Evolutionary conservation across 2,888 invertebrate genomes (phyloP), one percentile per base, ranked within the genome.

Genomic region (Camponotus fellah): DNA sequence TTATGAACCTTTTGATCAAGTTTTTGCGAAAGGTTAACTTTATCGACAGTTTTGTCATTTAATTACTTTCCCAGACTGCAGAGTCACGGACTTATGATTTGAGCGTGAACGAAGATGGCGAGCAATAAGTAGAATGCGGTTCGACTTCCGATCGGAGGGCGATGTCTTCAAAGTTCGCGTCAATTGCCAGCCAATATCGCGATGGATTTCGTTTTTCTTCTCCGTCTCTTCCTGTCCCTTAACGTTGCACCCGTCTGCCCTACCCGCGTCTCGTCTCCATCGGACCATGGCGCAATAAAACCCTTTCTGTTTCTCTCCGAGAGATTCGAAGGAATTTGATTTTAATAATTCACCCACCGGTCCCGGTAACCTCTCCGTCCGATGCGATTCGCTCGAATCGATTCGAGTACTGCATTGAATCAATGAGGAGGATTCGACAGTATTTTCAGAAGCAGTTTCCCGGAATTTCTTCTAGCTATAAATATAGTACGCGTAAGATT

Each of bases 331-430:
- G 89, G 89, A 87, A 92, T 90, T 92, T 88, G 88, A 86, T 90
- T 91, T 91, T 90, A 91, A 92, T 92, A 92, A 92, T 92, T 92
- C 92, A 87, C 82, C 88, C 92, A 87, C 82, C 88, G 86, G 80
- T 87, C 87, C 89, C 86, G 80, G 83, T 74, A 71, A 76, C 69
- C 85, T 86, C 71, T 84, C 62, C 46, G 53, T 65, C 71, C 72
- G 21, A 62, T 71, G 82, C 68, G 72, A 84, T 83, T 72, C 40
- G 68, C 26, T 77, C 46, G 85, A 72, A 84, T 86, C 83, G 85
- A 87, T 82, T 53, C 9, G 58, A 69, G 53, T 21, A 76, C 40
- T 69, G 68, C 62, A 66, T 60, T 81, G 71, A 69, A 66, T 53
- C 71, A 71, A 72, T 43, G 72, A 49, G 83, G 62, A 53, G 56